phyloP scores from a whole-genome alignment of 1,140 invertebrate species.

The Drosophila bocqueti region DNA sequence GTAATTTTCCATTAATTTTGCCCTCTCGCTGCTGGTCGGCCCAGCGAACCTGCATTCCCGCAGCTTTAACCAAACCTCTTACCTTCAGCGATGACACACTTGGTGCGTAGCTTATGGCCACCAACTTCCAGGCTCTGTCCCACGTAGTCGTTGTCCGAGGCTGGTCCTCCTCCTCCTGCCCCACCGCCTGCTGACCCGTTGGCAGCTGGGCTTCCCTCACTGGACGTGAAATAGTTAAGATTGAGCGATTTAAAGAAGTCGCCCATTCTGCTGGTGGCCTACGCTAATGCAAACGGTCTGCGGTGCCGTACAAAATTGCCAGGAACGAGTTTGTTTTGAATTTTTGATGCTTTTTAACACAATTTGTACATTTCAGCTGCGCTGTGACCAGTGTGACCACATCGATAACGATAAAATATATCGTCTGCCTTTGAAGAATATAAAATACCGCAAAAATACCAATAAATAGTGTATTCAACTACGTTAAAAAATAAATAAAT shows the following conservation, averaged over 20 bases:
- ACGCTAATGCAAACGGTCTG: neutral
- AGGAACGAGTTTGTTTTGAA: constrained; percentile 26
- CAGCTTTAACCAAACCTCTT: neutral
- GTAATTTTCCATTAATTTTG: constrained; percentile 57
- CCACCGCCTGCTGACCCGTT: constrained; percentile 36
- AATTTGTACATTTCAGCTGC: constrained; percentile 62
- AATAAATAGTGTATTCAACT: no score
- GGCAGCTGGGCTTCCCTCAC: constrained; percentile 48
- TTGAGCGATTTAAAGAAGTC: constrained; percentile 94
- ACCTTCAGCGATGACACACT: constrained; percentile 97
- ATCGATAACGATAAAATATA: neutral
- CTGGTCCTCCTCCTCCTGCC: constrained; percentile 31
- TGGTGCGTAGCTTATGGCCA: constrained; percentile 94
- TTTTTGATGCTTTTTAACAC: constrained; percentile 40
- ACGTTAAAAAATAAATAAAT: no score
- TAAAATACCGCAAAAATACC: no score
- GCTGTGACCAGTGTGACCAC: constrained; percentile 7
- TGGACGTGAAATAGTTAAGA: constrained; percentile 92
- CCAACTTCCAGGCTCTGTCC: constrained; percentile 95
- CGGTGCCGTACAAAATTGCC: constrained; percentile 11
- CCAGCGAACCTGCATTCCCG: neutral
- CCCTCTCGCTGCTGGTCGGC: neutral
- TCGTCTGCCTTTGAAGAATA: neutral
- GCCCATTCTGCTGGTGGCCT: constrained; percentile 88
- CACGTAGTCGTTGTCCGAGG: constrained; percentile 93